These are phyloP conservation scores for Salvelinus alpinus DNA, from an alignment of 2,113 vertebrate species.

Conservation along the genomic window DNA sequence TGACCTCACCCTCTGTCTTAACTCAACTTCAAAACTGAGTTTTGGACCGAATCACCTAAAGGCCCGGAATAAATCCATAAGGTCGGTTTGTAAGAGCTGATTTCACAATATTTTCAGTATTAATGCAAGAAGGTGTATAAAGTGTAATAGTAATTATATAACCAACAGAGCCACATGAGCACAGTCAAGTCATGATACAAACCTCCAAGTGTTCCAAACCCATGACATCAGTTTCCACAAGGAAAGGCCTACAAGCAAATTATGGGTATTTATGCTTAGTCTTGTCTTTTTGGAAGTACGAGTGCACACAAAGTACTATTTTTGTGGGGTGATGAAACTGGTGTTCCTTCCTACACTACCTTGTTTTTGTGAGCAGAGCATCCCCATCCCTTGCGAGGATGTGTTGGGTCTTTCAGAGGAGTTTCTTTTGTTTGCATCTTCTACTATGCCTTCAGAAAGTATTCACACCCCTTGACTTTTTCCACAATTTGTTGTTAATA, in stretches of 20 bases:
- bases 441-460: not conserved
- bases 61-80: not conserved
- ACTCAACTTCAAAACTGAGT: not conserved
- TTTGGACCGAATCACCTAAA: no score
- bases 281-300: not conserved
- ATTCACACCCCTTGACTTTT: no score
- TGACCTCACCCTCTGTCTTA: not conserved
- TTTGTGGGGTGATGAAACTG: not conserved
- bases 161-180: no score
- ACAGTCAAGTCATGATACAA: not conserved
- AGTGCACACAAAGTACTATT: not conserved
- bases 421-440: not conserved
- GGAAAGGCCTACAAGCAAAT: not conserved
- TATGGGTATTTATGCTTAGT: not conserved
- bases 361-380: no score
- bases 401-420: not conserved
- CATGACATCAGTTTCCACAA: not conserved
- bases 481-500: no score
- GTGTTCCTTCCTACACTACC: no score
- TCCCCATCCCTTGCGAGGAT: no score
- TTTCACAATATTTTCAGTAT: not conserved
- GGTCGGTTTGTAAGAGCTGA: not conserved
- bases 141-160: slow-evolving; percentile 9
- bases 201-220: not conserved
- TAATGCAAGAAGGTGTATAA: not conserved